Evolutionary conservation across 23 tunicate genomes (phyloP).

Genomic region (Corella eumyota): DNA sequence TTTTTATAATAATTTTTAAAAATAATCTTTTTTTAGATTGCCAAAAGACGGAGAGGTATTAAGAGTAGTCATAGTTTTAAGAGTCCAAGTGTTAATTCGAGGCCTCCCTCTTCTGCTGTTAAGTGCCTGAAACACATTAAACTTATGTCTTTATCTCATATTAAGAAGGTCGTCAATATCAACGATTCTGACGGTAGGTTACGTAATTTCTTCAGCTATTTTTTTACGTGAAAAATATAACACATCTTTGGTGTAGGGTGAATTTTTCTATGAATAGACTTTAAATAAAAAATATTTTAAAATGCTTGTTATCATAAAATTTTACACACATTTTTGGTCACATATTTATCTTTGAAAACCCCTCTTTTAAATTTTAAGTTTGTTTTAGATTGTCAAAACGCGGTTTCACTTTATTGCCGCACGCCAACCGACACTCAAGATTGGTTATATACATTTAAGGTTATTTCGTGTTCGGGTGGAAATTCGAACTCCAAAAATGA

Average conservation of each 20-base stretch:
- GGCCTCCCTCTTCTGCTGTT: constrained; percentile 13
- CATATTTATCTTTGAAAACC: too few relatives aligned
- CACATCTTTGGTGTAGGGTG: neutral
- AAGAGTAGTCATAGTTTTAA: constrained; percentile 35
- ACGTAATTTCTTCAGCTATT: neutral
- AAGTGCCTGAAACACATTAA: constrained; percentile 69
- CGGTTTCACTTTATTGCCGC: constrained; percentile 72
- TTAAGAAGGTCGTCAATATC: constrained; percentile 71
- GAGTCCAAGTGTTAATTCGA: constrained; percentile 73
- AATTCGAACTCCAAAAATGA: constrained; percentile 6
- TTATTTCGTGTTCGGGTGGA: constrained; percentile 38
- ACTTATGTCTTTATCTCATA: constrained; percentile 73
- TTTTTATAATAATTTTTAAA: too few relatives aligned
- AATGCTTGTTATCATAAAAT: neutral
- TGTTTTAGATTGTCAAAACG: constrained; percentile 61
- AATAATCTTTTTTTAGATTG: constrained; percentile 42
- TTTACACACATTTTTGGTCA: too few relatives aligned
- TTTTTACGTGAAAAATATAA: neutral
- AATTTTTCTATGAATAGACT: neutral
- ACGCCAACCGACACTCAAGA: constrained; percentile 80
- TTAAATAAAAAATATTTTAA: neutral
- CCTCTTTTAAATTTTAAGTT: too few relatives aligned
- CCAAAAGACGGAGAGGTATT: constrained; percentile 47
- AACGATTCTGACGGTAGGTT: constrained; percentile 72
- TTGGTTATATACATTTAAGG: constrained; percentile 80